Conservation (phyloP, 1,140 invertebrate species). For the Bombus confusus region DNA sequence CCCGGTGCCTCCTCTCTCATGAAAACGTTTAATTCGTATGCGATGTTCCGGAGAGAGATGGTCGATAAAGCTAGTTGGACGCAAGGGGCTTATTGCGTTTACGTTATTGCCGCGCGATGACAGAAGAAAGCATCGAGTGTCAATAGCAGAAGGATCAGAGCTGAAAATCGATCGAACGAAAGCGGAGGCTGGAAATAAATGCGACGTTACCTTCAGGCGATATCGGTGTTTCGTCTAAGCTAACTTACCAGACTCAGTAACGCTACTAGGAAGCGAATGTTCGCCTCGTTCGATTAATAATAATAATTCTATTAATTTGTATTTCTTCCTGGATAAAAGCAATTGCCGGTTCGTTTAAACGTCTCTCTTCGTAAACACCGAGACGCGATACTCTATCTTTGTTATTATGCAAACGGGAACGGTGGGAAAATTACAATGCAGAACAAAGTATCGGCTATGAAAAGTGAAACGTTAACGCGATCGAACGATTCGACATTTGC, state of each 20-base stretch:
- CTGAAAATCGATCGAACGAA: constrained; percentile 7
- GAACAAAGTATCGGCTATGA: neutral
- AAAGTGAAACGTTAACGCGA: constrained; percentile 6
- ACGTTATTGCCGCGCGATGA: neutral
- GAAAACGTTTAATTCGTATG: constrained; percentile 34
- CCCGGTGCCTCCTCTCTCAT: neutral
- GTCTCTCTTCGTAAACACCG: neutral
- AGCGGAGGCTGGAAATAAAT: neutral
- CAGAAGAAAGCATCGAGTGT: neutral
- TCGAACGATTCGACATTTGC: neutral
- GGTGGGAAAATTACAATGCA: neutral
- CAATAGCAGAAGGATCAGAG: constrained; percentile 14
- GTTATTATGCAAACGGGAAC: neutral
- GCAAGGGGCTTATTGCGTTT: constrained; percentile 6
- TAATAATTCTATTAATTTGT: constrained; percentile 51
- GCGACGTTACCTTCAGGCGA: neutral
- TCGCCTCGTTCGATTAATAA: constrained; percentile 41
- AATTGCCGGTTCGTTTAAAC: constrained; percentile 7
- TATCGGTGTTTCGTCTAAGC: constrained; percentile 1
- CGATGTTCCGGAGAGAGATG: constrained; percentile 5
- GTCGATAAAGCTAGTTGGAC: neutral
- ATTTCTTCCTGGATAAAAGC: constrained; percentile 12
- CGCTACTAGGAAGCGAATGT: neutral
- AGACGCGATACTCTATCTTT: neutral
- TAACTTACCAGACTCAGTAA: neutral